These are phyloP conservation scores for Pituophis catenifer DNA, from an alignment of 2,113 vertebrate genomes.

Conservation along the genomic window DNA sequence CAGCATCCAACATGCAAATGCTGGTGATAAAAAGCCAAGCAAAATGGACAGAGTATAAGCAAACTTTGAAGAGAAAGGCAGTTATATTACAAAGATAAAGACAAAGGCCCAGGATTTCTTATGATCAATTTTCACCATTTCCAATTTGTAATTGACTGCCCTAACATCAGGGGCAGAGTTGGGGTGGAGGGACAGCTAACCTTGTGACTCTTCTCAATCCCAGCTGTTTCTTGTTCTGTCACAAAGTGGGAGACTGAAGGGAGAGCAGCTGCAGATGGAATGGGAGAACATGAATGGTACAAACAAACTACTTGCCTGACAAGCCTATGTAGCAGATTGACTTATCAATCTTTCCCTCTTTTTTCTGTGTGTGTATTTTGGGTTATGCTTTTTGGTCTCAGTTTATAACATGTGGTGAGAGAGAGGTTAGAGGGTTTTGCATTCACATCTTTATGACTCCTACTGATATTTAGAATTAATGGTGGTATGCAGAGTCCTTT, in stretches of 20 bases:
- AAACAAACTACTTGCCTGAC: neutral
- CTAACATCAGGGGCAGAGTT: neutral
- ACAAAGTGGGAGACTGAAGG: neutral
- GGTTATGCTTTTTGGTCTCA: neutral
- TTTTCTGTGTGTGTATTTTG: neutral
- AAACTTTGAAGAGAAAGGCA: neutral
- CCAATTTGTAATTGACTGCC: neutral
- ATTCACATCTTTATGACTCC: neutral
- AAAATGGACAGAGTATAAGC: neutral
- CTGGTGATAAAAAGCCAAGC: neutral
- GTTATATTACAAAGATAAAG: neutral
- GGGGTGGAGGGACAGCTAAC: neutral
- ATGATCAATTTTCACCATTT: neutral
- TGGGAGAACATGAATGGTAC: neutral
- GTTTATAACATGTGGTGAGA: neutral
- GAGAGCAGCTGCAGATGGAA: neutral
- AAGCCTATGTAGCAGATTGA: neutral
- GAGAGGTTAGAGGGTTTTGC: neutral
- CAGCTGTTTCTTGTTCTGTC: neutral
- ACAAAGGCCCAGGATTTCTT: neutral
- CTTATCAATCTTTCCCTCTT: neutral
- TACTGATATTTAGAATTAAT: neutral
- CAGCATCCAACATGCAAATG: neutral
- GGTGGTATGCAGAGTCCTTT: neutral
- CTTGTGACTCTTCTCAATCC: neutral